These are phyloP conservation scores for Loripinus fragilis DNA, from an alignment of 2,888 invertebrate genomes.

Conservation along the genomic window DNA sequence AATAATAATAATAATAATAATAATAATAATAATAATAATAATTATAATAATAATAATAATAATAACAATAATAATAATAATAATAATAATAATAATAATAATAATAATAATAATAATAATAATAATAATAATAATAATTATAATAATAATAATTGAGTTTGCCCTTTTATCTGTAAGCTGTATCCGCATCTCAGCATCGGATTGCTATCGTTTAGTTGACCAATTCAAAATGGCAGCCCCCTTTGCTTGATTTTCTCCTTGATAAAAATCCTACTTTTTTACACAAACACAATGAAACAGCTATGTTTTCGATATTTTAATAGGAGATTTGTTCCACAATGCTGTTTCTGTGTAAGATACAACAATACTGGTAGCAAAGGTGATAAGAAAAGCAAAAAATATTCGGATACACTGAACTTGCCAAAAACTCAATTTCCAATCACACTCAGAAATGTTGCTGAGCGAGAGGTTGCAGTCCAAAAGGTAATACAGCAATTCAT, in stretches of 20 bases:
- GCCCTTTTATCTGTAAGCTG: no score
- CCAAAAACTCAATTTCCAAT: conserved; percentile 80
- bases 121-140: conserved; percentile 8
- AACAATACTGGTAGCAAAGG: background rate
- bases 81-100: no score
- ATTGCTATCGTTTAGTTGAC: background rate
- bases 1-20: no score
- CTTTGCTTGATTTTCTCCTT: no score
- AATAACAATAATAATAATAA: no score
- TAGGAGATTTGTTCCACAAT: background rate
- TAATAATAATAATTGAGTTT: conserved; percentile 8
- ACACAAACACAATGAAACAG: conserved; percentile 13
- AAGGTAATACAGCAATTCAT: no score
- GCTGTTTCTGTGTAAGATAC: background rate
- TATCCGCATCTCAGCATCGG: background rate
- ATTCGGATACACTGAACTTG: conserved; percentile 77
- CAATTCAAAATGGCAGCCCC: conserved; percentile 4
- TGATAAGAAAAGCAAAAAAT: conserved; percentile 64
- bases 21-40: conserved; percentile 5
- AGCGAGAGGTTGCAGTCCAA: conserved; percentile 77
- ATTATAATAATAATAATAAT: conserved; percentile 14
- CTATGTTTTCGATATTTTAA: background rate
- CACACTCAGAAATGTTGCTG: conserved; percentile 72
- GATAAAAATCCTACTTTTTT: no score
- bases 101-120: no score